Evolutionary conservation across 2,113 vertebrate species (phyloP).

Genomic region (Leucosticte australis): DNA sequence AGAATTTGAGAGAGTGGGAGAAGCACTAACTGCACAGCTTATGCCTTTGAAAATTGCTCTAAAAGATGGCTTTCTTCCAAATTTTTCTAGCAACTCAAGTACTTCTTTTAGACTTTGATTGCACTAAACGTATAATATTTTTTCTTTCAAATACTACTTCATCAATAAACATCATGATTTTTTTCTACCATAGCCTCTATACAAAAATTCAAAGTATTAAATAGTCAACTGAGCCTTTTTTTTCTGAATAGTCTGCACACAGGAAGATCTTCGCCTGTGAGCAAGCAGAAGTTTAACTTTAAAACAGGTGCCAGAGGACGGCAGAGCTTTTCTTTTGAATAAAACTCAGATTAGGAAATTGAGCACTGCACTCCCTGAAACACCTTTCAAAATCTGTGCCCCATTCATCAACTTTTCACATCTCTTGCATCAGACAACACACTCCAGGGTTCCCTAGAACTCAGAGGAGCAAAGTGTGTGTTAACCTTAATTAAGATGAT

Average conservation of each 20-base stretch:
- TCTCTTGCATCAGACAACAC: background rate
- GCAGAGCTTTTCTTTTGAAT: background rate
- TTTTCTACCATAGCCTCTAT: background rate
- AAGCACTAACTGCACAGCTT: background rate
- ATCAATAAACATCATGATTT: background rate
- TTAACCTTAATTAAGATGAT: background rate
- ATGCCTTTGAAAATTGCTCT: background rate
- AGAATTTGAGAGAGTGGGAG: background rate
- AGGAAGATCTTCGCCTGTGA: background rate
- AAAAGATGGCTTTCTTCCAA: background rate
- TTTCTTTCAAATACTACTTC: background rate
- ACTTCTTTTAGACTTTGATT: background rate
- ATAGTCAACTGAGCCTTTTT: background rate
- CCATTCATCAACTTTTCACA: background rate
- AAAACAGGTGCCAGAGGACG: background rate
- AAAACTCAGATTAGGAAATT: background rate
- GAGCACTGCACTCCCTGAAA: fast-evolving
- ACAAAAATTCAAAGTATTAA: background rate
- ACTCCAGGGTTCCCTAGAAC: background rate
- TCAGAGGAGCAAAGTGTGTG: fast-evolving
- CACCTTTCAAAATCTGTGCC: background rate
- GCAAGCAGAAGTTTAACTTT: background rate
- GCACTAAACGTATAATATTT: background rate
- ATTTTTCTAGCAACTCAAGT: background rate
- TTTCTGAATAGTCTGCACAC: background rate